Base-by-base conservation (phyloP, 2,888 invertebrate genomes). In the Thecocarcelia acutangulata region DNA sequence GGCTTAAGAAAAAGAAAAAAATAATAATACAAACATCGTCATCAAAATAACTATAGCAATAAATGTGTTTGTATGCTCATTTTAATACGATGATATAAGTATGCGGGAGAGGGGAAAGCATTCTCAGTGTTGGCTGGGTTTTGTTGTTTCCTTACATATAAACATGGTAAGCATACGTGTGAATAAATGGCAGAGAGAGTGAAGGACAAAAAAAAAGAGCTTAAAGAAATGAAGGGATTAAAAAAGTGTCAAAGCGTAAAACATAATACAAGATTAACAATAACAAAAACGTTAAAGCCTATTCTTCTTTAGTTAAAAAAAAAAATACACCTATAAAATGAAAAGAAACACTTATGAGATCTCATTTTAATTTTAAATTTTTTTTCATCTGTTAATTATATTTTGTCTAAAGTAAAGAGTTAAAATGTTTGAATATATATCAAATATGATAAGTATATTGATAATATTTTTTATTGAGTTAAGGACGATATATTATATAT, bases 191-290 rank as follows among this genome's bases (percentile, higher is more conserved):
- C 68, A 48, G 54, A 76, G 44, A 15, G 40, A 48, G 42, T n/a
- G 17, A 44, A 24, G 11, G 5, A 33, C 44, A 44, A 24, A 28
- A 15, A 63, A 46, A 12, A 37, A 21, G 9, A 12, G 2, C 5
- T 33, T 12, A 28, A 63, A 12, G 13, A 24, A 59, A 52, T 37
- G 46, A 64, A 66, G 12, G 56, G 17, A 68, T 40, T 40, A 28
- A 50, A 52, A 68, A 77, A 81, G 77, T 73, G 73, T 81, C 69
- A 81, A 77, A 69, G 81, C 69, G 73, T 69, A 73, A 77, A 77
- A 58, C 66, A 73, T 73, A 77, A 77, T 73, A 63, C 72, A 13
- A 69, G 52, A 54, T 61, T 17, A 48, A 40, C 37, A 68, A 56
- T 3, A 68, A 56, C 19, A 56, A 68, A 54, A 63, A 68, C 19